Base-by-base conservation (phyloP, 2,888 invertebrate species). In the Uloborus plumipes region DNA sequence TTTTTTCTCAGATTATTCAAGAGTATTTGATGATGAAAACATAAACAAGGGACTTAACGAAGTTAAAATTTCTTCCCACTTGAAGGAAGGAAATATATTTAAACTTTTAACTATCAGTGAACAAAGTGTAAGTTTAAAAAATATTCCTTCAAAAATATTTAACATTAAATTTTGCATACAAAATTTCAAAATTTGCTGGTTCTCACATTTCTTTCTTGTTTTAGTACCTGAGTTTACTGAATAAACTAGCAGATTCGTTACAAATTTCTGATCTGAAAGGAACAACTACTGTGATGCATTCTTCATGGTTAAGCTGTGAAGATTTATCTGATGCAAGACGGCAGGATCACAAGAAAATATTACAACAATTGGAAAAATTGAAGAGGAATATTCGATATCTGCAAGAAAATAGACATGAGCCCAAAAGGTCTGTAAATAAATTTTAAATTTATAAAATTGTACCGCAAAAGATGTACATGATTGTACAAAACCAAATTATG, bases 271-370 rank as follows among this genome's bases (percentile, higher is more conserved):
- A 81, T 59, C 31, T 81, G n/a, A 81, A 76, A 59, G 81, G 81
- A 66, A 26, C 75, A 15, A 49, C 50, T 65, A 64, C 70, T 18
- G 71, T 81, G 47, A 71, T 81, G 81, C 75, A 81, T 81, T 75
- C 75, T 4, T 81, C 81, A 6, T 81, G 81, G 81, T 53, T 75
- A 31, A 76, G 61, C 20, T 75, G 71, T 49, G 81, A 81, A 22
- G 81, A 81, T 64, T 51, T 81, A 22, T 70, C 81, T 59, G 75
- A 81, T 75, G 81, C 81, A 22, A 75, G 81, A 58, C 64, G 81
- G 4, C 81, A 71, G 39, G 81, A 81, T 66, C 81, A 81, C 49
- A 75, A 76, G 31, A 81, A 75, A 53, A 81, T 81, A 26, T 49
- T 81, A 9, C 75, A 81, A 64, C 55, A 71, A 31, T 49, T 81